Evolutionary conservation across 2,888 invertebrate species (phyloP).

Genomic region (Phengaris arion): DNA sequence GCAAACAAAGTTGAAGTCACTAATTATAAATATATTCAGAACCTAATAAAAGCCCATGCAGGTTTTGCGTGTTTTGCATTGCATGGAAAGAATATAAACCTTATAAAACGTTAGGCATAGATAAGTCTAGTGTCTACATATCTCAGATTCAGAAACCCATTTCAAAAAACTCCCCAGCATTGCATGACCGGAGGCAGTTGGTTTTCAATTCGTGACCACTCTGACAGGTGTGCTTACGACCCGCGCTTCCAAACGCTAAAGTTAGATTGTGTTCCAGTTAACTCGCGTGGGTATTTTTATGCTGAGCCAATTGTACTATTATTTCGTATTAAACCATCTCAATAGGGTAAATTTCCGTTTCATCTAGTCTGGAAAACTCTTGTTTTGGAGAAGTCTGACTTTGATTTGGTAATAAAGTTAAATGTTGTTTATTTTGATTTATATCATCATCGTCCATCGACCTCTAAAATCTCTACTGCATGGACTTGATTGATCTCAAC

Average conservation of each 20-base stretch:
- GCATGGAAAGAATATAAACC: background rate
- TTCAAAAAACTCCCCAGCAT: constrained; percentile 37
- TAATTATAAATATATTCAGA: too few relatives aligned
- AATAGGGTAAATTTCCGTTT: background rate
- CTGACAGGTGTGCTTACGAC: constrained; percentile 62
- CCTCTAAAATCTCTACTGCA: too few relatives aligned
- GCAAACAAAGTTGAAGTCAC: too few relatives aligned
- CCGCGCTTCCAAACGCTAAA: constrained; percentile 57
- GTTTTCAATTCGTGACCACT: constrained; percentile 67
- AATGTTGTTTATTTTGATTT: too few relatives aligned
- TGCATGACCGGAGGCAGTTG: constrained; percentile 62
- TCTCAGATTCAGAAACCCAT: background rate
- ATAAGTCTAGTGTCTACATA: background rate
- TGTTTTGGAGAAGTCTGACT: too few relatives aligned
- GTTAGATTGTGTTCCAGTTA: constrained; percentile 53
- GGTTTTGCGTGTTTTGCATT: background rate
- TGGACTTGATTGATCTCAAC: too few relatives aligned
- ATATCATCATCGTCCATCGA: too few relatives aligned
- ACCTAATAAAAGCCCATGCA: too few relatives aligned
- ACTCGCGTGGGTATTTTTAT: constrained; percentile 14
- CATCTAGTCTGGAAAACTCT: too few relatives aligned
- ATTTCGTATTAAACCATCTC: background rate
- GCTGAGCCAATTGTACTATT: background rate
- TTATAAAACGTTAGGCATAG: background rate
- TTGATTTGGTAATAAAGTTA: too few relatives aligned